Percentiles rank a stretch among this genome's conserved stretches.
Conservation (phyloP, 2,113 vertebrate species). For the Suncus etruscus region DNA sequence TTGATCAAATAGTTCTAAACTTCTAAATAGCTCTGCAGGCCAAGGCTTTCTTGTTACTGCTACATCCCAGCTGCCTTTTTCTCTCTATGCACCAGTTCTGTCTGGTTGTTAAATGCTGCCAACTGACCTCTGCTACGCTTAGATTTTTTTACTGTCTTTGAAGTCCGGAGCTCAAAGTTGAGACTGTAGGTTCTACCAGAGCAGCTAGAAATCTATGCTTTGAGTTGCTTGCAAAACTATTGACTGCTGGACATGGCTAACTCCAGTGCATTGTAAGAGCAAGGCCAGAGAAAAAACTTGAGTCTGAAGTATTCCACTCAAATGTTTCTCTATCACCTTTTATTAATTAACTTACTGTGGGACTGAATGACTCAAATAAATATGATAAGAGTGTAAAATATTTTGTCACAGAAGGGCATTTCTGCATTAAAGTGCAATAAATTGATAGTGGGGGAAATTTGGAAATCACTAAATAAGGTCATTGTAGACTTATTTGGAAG, state of each 20-base stretch:
- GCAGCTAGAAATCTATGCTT: neutral
- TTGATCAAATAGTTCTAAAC: neutral
- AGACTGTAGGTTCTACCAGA: neutral
- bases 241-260: fast-evolving
- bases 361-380: neutral
- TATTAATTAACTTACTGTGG: neutral
- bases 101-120: neutral
- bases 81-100: neutral
- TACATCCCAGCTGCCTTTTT: neutral
- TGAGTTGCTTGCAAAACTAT: neutral
- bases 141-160: neutral
- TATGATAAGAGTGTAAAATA: neutral
- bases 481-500: neutral
- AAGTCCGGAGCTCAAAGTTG: neutral
- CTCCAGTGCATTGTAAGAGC: neutral
- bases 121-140: neutral
- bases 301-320: neutral
- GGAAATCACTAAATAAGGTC: neutral
- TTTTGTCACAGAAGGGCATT: neutral
- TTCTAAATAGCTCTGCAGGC: neutral
- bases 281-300: neutral
- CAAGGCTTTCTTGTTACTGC: neutral
- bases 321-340: neutral
- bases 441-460: neutral
- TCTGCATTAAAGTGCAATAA: neutral